Conservation (phyloP, 2,797 vertebrate genomes). For the Lophius americanus region DNA sequence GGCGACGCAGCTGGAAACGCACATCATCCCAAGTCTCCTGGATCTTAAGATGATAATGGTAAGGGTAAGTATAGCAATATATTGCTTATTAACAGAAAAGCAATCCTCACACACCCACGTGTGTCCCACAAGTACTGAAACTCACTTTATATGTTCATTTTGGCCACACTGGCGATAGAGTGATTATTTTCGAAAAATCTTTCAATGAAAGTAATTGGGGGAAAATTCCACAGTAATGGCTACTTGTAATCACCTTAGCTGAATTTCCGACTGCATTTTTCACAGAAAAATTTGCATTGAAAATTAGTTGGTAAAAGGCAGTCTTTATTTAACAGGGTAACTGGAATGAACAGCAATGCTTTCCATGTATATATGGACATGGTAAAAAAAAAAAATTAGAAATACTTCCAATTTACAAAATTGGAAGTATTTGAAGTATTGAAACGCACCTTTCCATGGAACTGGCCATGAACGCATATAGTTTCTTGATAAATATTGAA, state of each 20-base stretch:
- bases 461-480: no score
- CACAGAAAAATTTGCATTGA: background rate
- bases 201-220: no score
- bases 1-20: slow-evolving; percentile 86
- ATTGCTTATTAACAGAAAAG: background rate
- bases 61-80: background rate
- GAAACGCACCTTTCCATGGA: no score
- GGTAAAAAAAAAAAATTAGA: no score
- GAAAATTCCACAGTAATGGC: background rate
- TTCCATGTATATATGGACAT: background rate
- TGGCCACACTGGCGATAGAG: background rate
- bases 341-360: background rate
- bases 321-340: background rate
- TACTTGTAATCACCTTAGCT: no score
- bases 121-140: background rate
- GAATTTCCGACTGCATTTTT: background rate
- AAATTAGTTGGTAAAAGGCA: background rate
- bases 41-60: slow-evolving; percentile 55
- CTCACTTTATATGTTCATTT: background rate
- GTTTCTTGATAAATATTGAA: no score
- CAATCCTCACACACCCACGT: background rate
- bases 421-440: no score
- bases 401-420: no score
- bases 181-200: background rate
- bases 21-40: slow-evolving; percentile 90